Conservation (phyloP, 2,797 vertebrate genomes). For the Mormyrus proboscirostris region DNA sequence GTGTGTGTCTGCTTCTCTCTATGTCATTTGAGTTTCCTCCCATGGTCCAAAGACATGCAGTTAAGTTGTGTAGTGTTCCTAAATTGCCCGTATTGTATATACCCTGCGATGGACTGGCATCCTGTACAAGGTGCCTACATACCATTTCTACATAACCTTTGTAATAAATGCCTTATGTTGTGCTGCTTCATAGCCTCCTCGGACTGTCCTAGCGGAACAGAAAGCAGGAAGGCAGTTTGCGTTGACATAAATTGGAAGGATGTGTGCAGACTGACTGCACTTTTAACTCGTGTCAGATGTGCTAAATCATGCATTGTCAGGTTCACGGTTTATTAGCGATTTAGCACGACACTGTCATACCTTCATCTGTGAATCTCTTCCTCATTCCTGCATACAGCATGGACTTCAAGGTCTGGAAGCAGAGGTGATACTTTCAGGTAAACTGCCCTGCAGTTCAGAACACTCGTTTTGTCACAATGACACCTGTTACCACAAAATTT, state of each 20-base stretch:
- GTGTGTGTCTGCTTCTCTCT: too few species aligned
- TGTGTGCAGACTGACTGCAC: not conserved
- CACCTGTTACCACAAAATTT: not conserved
- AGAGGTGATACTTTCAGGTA: not conserved
- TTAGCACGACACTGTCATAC: not conserved
- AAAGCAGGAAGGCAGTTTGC: not conserved
- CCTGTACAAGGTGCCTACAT: too few species aligned
- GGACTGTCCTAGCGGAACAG: not conserved
- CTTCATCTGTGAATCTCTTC: slow-evolving; percentile 15
- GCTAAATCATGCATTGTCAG: not conserved
- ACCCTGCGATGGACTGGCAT: too few species aligned
- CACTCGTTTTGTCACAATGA: not conserved
- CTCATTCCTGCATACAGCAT: slow-evolving; percentile 25
- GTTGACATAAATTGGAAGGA: not conserved
- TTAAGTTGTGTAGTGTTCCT: too few species aligned
- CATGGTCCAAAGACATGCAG: too few species aligned
- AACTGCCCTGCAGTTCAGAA: not conserved
- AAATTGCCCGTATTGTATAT: too few species aligned
- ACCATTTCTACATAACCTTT: too few species aligned
- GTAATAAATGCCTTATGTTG: not conserved
- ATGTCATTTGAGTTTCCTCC: too few species aligned
- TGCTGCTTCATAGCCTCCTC: not conserved
- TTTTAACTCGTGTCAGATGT: not conserved
- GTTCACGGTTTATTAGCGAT: not conserved
- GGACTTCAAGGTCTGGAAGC: slow-evolving; percentile 29